Evolutionary conservation across 2,888 invertebrate genomes (phyloP).

Genomic region (Callyntrura sp.): DNA sequence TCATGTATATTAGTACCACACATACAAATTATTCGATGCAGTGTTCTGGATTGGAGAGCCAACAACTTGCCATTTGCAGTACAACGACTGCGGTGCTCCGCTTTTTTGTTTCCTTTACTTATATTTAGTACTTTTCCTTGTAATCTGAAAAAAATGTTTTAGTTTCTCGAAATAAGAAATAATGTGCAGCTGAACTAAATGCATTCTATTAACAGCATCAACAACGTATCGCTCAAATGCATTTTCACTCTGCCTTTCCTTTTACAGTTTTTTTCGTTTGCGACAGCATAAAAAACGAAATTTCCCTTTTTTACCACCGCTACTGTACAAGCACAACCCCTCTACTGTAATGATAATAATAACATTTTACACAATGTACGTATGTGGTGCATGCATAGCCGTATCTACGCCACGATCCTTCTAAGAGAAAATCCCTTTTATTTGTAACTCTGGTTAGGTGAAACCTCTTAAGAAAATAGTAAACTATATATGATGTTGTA

Average conservation of each 20-base stretch:
- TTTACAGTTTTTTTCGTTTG: not conserved
- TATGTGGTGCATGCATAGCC: not conserved
- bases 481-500: no score
- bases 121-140: no score
- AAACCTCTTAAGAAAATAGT: no score
- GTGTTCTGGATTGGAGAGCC: conserved; percentile 6
- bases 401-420: no score
- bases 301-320: not conserved
- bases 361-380: not conserved
- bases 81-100: no score
- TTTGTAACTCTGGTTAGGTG: no score
- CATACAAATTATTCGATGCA: not conserved
- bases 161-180: not conserved
- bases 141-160: not conserved
- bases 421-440: no score
- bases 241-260: not conserved
- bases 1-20: conserved; percentile 14
- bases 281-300: not conserved
- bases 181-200: not conserved
- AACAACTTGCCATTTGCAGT: conserved; percentile 7
- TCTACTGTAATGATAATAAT: not conserved
- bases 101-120: not conserved
- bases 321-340: not conserved
- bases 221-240: not conserved
- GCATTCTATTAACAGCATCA: conserved; percentile 6